Percentiles rank a stretch among this genome's conserved stretches.
Conservation (phyloP, 23 tunicate species). For the Oikopleura vanhoeffeni region DNA sequence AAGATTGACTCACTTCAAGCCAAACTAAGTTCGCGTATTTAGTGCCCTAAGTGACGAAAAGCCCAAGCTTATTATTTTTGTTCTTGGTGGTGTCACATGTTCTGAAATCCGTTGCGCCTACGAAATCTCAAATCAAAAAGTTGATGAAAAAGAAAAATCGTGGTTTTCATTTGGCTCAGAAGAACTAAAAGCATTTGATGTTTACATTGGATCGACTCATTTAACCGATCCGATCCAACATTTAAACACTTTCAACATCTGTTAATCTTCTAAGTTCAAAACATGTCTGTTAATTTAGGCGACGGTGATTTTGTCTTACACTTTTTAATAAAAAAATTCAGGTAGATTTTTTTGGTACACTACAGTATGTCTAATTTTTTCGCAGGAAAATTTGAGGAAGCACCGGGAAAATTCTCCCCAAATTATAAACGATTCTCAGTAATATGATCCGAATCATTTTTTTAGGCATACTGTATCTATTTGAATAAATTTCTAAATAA, state of each 20-base stretch:
- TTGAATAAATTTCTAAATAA: not conserved
- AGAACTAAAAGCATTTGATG: not conserved
- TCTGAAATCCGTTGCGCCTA: conserved; percentile 88
- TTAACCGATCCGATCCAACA: not conserved
- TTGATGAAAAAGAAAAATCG: not conserved
- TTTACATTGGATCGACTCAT: not conserved
- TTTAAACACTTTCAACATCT: not conserved
- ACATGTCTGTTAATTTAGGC: too few species aligned
- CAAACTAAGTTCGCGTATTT: too few species aligned
- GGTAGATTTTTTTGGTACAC: too few species aligned
- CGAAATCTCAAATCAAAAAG: conserved; percentile 44
- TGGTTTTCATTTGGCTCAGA: not conserved
- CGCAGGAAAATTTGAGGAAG: too few species aligned
- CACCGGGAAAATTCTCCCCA: too few species aligned
- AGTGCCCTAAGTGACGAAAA: too few species aligned
- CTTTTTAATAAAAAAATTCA: too few species aligned
- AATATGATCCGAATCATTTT: too few species aligned
- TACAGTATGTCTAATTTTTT: too few species aligned
- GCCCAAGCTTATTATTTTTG: conserved; percentile 63
- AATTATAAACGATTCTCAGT: too few species aligned
- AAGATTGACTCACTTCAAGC: too few species aligned
- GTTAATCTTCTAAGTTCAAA: not conserved
- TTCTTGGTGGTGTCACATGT: conserved; percentile 88
- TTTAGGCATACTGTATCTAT: not conserved
- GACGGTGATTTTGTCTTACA: too few species aligned